Evolutionary conservation across 2,888 invertebrate species (phyloP).

Genomic region (Quadriops clusia): DNA sequence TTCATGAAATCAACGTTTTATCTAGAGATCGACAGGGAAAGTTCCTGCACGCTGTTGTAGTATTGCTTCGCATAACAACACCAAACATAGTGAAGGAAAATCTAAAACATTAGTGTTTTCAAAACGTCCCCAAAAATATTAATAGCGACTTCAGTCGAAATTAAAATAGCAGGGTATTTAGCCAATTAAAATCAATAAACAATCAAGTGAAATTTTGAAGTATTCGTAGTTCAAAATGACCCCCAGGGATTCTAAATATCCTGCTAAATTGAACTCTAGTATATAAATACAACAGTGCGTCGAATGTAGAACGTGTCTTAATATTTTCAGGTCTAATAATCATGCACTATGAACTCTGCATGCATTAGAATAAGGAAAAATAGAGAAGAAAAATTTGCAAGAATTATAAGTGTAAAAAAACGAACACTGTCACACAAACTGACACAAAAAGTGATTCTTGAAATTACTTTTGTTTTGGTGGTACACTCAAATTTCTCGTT

Average conservation of each 20-base stretch:
- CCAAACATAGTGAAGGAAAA: constrained; percentile 22
- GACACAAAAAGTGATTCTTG: constrained; percentile 25
- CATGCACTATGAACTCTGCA: constrained; percentile 26
- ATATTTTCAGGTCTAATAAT: constrained; percentile 12
- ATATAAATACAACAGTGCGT: background rate
- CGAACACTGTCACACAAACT: constrained; percentile 27
- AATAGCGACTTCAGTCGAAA: no score
- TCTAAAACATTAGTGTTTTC: constrained; percentile 3
- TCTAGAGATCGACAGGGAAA: no score
- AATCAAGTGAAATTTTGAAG: no score
- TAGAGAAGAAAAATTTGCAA: constrained; percentile 28
- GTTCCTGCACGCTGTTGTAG: constrained; percentile 21
- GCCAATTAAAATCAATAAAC: no score
- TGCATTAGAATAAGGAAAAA: constrained; percentile 29
- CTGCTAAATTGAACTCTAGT: constrained; percentile 3
- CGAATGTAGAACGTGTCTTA: background rate
- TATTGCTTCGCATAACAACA: constrained; percentile 22
- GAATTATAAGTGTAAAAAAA: constrained; percentile 24
- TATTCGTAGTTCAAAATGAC: no score
- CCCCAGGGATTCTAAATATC: no score
- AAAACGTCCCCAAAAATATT: constrained; percentile 11
- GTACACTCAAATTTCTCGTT: background rate
- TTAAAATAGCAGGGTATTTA: no score
- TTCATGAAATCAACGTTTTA: no score
- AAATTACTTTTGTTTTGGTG: constrained; percentile 3